Percentiles rank a stretch among this genome's conserved stretches.
Evolutionary conservation across 2,888 invertebrate genomes (phyloP).

Genomic region (Himalopsyche kuldschensis): DNA sequence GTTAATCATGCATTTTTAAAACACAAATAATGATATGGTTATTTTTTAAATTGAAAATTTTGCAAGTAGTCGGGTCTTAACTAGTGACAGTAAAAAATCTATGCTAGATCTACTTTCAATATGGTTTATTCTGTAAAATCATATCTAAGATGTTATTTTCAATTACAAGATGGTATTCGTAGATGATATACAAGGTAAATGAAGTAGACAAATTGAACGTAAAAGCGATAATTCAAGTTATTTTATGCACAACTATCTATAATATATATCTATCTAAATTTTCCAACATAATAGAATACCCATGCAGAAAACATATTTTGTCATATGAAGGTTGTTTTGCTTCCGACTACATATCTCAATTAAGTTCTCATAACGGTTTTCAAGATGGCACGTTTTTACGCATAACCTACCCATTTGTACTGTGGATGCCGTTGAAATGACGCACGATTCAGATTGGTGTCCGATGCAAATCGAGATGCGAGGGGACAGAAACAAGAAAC

Average conservation of each 20-base stretch:
- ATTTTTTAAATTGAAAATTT: neutral
- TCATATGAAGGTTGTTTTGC: neutral
- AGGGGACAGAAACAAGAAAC: constrained; percentile 16
- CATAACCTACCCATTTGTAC: constrained; percentile 37
- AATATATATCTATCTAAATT: neutral
- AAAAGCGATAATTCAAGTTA: neutral
- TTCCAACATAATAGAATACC: too few relatives aligned
- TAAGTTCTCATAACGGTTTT: neutral
- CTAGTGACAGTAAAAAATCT: neutral
- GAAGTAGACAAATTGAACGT: neutral
- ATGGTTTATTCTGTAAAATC: neutral
- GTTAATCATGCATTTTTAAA: neutral
- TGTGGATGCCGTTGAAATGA: constrained; percentile 17
- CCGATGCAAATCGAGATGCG: constrained; percentile 8
- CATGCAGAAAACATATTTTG: neutral
- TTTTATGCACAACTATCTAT: neutral
- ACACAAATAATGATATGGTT: neutral
- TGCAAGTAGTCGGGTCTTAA: neutral
- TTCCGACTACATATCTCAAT: neutral
- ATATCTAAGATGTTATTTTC: neutral
- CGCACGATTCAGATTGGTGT: neutral
- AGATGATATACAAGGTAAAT: neutral
- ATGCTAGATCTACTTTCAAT: neutral
- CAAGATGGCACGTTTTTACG: neutral
- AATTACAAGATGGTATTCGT: neutral